Evolutionary conservation across 92 coral and sea anemone species (phyloP).

Genomic region (Epizoanthus fatuus): DNA sequence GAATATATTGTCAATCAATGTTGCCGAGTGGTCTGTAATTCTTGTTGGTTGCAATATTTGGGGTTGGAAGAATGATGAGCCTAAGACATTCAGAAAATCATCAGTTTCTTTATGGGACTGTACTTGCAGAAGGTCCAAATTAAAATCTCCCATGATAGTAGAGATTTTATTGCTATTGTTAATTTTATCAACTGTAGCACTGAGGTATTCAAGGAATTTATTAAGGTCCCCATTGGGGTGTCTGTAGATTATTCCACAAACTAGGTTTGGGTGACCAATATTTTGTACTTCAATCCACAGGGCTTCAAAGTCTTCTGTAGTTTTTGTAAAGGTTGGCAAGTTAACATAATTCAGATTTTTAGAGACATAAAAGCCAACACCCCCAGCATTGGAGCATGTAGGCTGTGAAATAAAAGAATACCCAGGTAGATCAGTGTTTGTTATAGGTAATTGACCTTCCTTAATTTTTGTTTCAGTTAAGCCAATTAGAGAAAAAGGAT

Average conservation of each 20-base stretch:
- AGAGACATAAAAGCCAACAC: constrained; percentile 14
- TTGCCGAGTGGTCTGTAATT: constrained; percentile 57
- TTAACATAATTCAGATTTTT: neutral
- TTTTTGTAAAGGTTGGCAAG: constrained; percentile 12
- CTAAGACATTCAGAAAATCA: constrained; percentile 37
- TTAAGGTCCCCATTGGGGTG: constrained; percentile 38
- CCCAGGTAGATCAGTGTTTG: constrained; percentile 22
- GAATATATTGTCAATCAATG: constrained; percentile 61
- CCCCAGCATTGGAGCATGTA: constrained; percentile 4
- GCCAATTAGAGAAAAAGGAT: constrained; percentile 42
- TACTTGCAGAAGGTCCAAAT: constrained; percentile 46
- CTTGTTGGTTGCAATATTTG: constrained; percentile 58
- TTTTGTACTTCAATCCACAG: constrained; percentile 48
- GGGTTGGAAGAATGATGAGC: constrained; percentile 52
- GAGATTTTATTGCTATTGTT: constrained; percentile 41
- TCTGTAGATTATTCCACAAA: constrained; percentile 46
- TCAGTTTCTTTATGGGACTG: constrained; percentile 31
- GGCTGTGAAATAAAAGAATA: too few species aligned
- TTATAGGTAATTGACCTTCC: neutral
- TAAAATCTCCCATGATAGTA: constrained; percentile 39
- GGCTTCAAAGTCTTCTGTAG: constrained; percentile 40
- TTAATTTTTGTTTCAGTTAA: constrained; percentile 16
- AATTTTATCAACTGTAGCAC: constrained; percentile 51
- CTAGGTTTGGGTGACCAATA: constrained; percentile 34
- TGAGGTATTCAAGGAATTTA: constrained; percentile 38